These are phyloP conservation scores for Myxocyprinus asiaticus DNA, from an alignment of 2,113 vertebrate genomes.

Conservation along the genomic window DNA sequence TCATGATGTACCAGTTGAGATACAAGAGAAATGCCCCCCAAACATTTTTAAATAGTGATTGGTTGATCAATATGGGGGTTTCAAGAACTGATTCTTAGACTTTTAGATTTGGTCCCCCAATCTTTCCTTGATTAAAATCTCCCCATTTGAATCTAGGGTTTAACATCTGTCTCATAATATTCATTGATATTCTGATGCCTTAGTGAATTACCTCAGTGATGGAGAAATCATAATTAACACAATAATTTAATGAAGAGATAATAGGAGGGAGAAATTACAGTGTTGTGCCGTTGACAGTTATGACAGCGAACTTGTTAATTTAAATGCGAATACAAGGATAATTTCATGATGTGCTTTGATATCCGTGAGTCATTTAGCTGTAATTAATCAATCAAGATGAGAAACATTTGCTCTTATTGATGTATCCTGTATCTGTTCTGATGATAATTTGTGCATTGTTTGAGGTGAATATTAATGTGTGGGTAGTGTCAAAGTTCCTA, in stretches of 20 bases:
- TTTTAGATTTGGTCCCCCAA: too few relatives aligned
- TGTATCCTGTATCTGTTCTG: not conserved
- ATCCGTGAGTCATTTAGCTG: not conserved
- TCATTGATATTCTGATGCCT: slow-evolving; percentile 12
- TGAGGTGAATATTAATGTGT: not conserved
- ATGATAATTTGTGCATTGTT: not conserved
- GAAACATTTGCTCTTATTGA: not conserved
- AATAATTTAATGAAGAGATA: slow-evolving; percentile 20
- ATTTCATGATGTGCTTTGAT: not conserved
- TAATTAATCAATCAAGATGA: slow-evolving; percentile 24
- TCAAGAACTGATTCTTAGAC: too few relatives aligned
- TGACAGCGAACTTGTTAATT: slow-evolving; percentile 5
- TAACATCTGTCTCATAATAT: slow-evolving; percentile 20
- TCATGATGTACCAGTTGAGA: too few relatives aligned
- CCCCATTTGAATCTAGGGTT: too few relatives aligned
- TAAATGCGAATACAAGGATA: not conserved
- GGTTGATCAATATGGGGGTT: too few relatives aligned
- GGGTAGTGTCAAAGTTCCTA: not conserved
- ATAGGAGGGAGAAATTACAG: slow-evolving; percentile 8
- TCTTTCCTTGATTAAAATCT: too few relatives aligned
- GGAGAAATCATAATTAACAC: slow-evolving; percentile 26
- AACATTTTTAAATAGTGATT: too few relatives aligned
- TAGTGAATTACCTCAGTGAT: slow-evolving; percentile 5
- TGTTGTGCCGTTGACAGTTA: not conserved
- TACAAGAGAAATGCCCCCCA: too few relatives aligned